Evolutionary conservation across 2,797 vertebrate species (phyloP), one percentile per base, ranked within the genome.

Genomic region (Chanos chanos): DNA sequence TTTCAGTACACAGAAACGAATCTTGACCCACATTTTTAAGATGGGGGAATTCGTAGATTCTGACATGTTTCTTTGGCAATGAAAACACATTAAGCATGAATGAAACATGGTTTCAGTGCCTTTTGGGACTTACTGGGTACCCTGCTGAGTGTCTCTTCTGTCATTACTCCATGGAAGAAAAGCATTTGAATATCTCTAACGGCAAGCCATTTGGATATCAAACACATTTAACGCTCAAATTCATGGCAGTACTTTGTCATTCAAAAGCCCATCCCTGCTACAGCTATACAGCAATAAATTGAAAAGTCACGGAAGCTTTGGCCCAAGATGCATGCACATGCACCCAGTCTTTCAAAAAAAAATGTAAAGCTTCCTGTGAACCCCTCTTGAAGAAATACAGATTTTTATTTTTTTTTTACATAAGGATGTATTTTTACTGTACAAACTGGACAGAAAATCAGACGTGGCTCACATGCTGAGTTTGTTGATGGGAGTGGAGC

Each of bases 81-180:
- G 30, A 45, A 64, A 63, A 64, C 25, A 21, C 52, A 64, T 70
- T 70, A 61, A 36, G 47, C 44, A 66, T 40, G 55, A 62, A 59
- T 13, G 58, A 48, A 62, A 65, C 55, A 45, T 18, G 59, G 30
- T 50, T 68, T 61, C 66, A 58, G 70, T 8, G 22, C 33, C 63
- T 64, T 30, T 13, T 18, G 51, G 12, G 64, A 66, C 53, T 72
- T 64, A 41, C 15, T 31, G 5, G 15, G 2, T 1, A 40, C 25
- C 52, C 58, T 33, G 51, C 43, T 39, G 33, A 22, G 36, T 25
- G 7, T 56, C 28, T 59, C 13, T 55, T 59, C 43, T 56, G 28
- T 33, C 51, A 64, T 61, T 54, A 12, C 18, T 34, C 59, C 27
- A 24, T 34, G 7, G 55, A 68, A 71, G 52, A 61, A 52, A 63